These are phyloP conservation scores for Drosophila nr. perissopoda DNA, from an alignment of 2,888 invertebrate species.

Conservation along the genomic window DNA sequence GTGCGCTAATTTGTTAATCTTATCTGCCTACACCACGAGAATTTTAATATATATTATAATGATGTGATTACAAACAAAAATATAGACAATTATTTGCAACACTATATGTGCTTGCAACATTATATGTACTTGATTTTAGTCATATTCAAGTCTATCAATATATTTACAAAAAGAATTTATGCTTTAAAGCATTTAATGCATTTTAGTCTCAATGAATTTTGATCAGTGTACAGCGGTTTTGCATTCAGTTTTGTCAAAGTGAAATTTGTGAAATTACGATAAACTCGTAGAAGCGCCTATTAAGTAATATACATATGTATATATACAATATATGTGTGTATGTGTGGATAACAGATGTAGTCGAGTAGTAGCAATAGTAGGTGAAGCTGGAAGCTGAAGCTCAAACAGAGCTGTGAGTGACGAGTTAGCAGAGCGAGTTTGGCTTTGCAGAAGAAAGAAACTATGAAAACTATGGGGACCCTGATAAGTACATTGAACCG, in stretches of 20 bases:
- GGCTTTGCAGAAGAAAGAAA: slow-evolving; percentile 9
- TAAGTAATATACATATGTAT: slow-evolving; percentile 3
- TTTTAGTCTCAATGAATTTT: background rate
- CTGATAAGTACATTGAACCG: slow-evolving; percentile 76
- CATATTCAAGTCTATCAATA: background rate
- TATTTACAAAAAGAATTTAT: background rate
- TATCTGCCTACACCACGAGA: slow-evolving; percentile 22
- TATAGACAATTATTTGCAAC: background rate
- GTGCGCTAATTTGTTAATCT: slow-evolving; percentile 14
- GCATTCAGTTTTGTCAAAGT: background rate
- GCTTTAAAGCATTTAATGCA: background rate
- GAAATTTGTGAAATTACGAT: slow-evolving; percentile 17
- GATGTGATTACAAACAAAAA: background rate
- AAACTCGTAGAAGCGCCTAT: slow-evolving; percentile 9
- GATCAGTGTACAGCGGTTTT: slow-evolving; percentile 6
- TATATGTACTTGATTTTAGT: background rate
- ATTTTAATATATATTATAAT: background rate
- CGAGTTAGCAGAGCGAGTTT: slow-evolving; percentile 7
- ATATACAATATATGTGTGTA: background rate
- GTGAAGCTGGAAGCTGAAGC: background rate
- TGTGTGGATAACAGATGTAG: slow-evolving; percentile 4
- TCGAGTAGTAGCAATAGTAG: background rate
- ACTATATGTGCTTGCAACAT: background rate
- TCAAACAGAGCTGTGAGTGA: background rate
- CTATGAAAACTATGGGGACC: slow-evolving; percentile 28